phyloP scores from a whole-genome alignment of 1,140 invertebrate species.

The Brevipalpus yothersi region DNA sequence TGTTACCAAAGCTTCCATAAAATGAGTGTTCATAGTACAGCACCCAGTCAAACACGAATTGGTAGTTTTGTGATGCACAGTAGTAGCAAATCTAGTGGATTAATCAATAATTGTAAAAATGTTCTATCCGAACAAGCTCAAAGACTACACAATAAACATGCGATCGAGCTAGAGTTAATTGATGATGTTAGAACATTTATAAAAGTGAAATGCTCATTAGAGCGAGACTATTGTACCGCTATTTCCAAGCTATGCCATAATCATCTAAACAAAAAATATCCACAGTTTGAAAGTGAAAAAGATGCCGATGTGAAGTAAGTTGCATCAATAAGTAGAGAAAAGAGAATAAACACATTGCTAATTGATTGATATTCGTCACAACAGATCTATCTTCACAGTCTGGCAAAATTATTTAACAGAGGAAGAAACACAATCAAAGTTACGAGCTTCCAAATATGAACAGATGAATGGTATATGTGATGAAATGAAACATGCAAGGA shows the following conservation, averaged over 20 bases:
- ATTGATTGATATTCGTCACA: background rate
- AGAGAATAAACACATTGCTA: background rate
- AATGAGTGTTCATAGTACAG: too few relatives aligned
- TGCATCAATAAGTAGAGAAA: background rate
- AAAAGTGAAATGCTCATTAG: conserved; percentile 66
- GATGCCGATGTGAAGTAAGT: conserved; percentile 9
- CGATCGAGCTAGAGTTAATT: conserved; percentile 6
- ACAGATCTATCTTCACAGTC: conserved; percentile 55
- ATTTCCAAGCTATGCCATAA: conserved; percentile 65
- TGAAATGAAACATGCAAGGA: conserved; percentile 57
- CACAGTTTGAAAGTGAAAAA: conserved; percentile 46
- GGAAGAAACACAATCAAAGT: conserved; percentile 72
- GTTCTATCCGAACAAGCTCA: conserved; percentile 5
- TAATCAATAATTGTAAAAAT: background rate
- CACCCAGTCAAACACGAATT: background rate
- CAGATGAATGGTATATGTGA: conserved; percentile 76
- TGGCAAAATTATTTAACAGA: conserved; percentile 84
- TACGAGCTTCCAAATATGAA: conserved; percentile 39
- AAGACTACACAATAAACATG: conserved; percentile 5
- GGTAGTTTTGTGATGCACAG: background rate
- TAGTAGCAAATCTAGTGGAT: background rate
- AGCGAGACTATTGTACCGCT: conserved; percentile 82
- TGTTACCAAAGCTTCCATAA: too few relatives aligned
- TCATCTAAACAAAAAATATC: conserved; percentile 73
- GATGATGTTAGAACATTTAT: conserved; percentile 38